Conservation (phyloP, 2,888 invertebrate genomes). For the Phortica magna region DNA sequence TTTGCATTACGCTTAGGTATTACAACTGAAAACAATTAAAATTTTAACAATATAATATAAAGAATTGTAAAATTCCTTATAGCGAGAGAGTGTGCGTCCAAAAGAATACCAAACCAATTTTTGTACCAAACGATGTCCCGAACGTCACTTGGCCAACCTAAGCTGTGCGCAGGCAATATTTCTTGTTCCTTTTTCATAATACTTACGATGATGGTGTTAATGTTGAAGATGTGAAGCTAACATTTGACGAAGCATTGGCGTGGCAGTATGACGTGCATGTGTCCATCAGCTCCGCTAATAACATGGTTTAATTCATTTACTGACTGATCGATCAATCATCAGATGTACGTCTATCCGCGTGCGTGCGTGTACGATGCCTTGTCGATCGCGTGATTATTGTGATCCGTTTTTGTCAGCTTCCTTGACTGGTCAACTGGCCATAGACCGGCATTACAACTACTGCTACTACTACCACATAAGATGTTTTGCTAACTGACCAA, state of each 20-base stretch:
- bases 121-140: slow-evolving; percentile 20
- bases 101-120: neutral
- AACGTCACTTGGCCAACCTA: slow-evolving; percentile 18
- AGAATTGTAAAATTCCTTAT: slow-evolving; percentile 74
- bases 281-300: neutral
- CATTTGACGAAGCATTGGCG: neutral
- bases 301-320: neutral
- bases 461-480: neutral
- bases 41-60: slow-evolving; percentile 65
- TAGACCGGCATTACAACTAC: neutral
- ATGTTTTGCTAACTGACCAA: slow-evolving; percentile 25
- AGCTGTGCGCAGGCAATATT: neutral
- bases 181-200: neutral
- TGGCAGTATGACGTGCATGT: neutral
- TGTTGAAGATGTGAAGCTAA: slow-evolving; percentile 3
- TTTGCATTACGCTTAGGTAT: slow-evolving; percentile 58
- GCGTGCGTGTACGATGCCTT: neutral
- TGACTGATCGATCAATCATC: neutral
- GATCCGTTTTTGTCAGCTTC: neutral
- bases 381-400: neutral
- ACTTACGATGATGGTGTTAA: slow-evolving; percentile 23
- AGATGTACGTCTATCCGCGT: neutral
- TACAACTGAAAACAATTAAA: slow-evolving; percentile 55
- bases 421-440: neutral
- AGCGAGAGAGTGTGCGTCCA: slow-evolving; percentile 55